phyloP scores from a whole-genome alignment of 1,140 invertebrate genomes.

The Macrotrachela quadricornifera region DNA sequence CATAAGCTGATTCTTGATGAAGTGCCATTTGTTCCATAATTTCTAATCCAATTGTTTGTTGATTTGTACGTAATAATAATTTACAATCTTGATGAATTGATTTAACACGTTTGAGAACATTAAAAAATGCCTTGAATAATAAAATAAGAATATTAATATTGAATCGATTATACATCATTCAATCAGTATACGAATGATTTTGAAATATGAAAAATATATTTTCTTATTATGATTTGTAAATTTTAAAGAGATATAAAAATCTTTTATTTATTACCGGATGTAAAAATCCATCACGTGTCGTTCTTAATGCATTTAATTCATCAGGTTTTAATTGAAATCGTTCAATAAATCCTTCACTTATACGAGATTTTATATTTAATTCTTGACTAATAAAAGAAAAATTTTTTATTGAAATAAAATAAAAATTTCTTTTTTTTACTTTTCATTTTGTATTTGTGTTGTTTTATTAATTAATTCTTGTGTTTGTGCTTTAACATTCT shows the following conservation, averaged over 20 bases:
- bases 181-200: too few relatives aligned
- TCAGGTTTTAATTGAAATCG: conserved; percentile 57
- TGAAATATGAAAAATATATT: too few relatives aligned
- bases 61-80: conserved; percentile 43
- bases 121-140: conserved; percentile 29
- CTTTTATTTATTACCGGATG: conserved; percentile 18
- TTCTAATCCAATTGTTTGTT: conserved; percentile 46
- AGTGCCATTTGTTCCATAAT: conserved; percentile 86
- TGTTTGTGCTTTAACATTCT: conserved; percentile 63
- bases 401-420: conserved; percentile 8
- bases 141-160: background rate
- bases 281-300: conserved; percentile 37
- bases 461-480: conserved; percentile 67
- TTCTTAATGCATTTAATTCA: conserved; percentile 52
- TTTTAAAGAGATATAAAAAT: too few relatives aligned
- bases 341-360: conserved; percentile 54
- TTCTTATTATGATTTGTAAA: too few relatives aligned
- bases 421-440: conserved; percentile 26
- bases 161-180: too few relatives aligned
- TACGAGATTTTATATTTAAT: conserved; percentile 54
- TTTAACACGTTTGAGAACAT: conserved; percentile 27
- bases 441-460: conserved; percentile 55
- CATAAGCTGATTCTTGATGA: conserved; percentile 68
- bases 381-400: conserved; percentile 37
- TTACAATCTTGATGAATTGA: conserved; percentile 45